Percentiles rank a stretch among this genome's conserved stretches.
Conservation (phyloP, 2,797 vertebrate genomes). For the Galaxias olidus region DNA sequence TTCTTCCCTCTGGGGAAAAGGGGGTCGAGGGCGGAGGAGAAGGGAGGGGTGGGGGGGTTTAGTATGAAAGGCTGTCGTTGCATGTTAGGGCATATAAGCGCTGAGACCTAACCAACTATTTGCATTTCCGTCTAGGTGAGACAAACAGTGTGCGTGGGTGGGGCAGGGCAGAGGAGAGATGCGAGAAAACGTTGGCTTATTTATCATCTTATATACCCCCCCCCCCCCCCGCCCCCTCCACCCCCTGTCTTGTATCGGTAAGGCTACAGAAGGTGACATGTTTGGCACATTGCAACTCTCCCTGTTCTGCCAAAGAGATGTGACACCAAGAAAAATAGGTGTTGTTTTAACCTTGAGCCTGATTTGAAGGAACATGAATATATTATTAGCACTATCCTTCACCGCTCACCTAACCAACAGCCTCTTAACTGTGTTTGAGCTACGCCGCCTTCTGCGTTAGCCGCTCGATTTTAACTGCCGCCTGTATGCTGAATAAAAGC, state of each 20-base stretch:
- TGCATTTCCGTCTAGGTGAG: slow-evolving; percentile 70
- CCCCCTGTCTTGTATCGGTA: slow-evolving; percentile 58
- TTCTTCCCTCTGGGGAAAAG: slow-evolving; percentile 35
- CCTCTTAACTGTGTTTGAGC: slow-evolving; percentile 55
- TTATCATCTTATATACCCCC: slow-evolving; percentile 70
- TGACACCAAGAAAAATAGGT: slow-evolving; percentile 73
- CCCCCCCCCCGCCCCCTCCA: too few relatives aligned
- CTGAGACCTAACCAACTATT: slow-evolving; percentile 75
- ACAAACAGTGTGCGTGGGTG: slow-evolving; percentile 43
- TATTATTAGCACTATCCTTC: slow-evolving; percentile 67
- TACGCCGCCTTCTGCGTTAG: slow-evolving; percentile 58
- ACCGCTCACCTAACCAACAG: slow-evolving; percentile 44
- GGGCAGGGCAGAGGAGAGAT: slow-evolving; percentile 42
- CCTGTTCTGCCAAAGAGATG: slow-evolving; percentile 70
- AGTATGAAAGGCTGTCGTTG: slow-evolving; percentile 74
- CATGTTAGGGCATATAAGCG: slow-evolving; percentile 68
- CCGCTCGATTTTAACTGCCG: slow-evolving; percentile 31
- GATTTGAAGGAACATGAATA: slow-evolving; percentile 79
- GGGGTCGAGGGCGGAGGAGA: too few relatives aligned
- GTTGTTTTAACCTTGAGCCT: slow-evolving; percentile 78
- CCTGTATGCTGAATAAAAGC: slow-evolving; percentile 33
- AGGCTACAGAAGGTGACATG: slow-evolving; percentile 66
- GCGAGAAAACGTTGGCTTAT: slow-evolving; percentile 59
- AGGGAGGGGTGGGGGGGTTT: too few relatives aligned
- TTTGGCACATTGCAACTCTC: slow-evolving; percentile 66